Base-by-base conservation (phyloP, 1,140 invertebrate genomes). In the Caligus rogercresseyi region DNA sequence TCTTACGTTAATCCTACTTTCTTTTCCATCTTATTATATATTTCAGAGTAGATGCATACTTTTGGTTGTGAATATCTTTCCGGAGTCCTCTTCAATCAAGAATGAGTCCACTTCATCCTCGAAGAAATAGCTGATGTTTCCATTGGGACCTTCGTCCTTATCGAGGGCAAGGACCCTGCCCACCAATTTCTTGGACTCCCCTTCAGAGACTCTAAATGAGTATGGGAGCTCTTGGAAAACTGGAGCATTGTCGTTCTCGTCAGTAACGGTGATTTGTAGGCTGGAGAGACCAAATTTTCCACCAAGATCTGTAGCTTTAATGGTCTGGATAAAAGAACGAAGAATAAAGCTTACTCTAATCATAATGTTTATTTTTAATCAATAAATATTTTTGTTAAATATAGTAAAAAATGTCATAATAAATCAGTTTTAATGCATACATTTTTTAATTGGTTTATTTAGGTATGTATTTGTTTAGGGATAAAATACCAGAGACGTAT, bases 131-230 rank as follows among this genome's bases (percentile, higher is more conserved):
- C 31, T 43, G 65, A 54, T 31, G 1, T 25, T 52, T 0, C 56
- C 24, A 61, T 56, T 63, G 14, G 16, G 20, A 0, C 52, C 64
- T 43, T 25, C 55, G 52, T 67, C 67, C 21, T 31, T 43, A 52
- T 67, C 67, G n/a, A 31, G 11, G 3, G 67, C 67, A 25, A 54
- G 23, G 0, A 92, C 85, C 63, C 80, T 78, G 16, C 89, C 88
- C 0, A 88, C 82, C 15, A 79, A 74, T 53, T 78, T 78, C 55
- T 80, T 77, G 0, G 77, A 73, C 52, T 78, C 75, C 58, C 87
- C 87, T 78, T 92, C 89, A 69, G 85, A 83, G 0, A 91, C 84
- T 11, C 79, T 73, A 71, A 91, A 91, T 84, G 85, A 74, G 85
- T 89, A 91, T 0, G 85, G 85, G 51, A 81, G 67, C 23, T 80